Evolutionary conservation across 1,140 invertebrate species (phyloP).

Genomic region (Oryzaephilus surinamensis): DNA sequence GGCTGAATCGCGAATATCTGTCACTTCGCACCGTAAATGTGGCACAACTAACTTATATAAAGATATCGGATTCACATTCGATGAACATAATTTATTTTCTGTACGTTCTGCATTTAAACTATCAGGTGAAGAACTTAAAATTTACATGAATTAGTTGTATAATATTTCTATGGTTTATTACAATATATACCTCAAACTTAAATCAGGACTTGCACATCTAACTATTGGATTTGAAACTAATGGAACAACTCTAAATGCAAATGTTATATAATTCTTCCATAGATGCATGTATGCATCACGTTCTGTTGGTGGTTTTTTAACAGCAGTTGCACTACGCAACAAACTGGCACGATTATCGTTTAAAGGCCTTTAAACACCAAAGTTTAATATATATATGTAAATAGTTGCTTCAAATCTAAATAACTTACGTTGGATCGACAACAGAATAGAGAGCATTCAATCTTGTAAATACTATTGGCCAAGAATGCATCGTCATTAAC

Average conservation of each 20-base stretch:
- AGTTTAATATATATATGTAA: no score
- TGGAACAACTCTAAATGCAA: conserved; percentile 87
- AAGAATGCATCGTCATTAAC: conserved; percentile 76
- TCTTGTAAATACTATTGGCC: conserved; percentile 89
- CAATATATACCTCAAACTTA: conserved; percentile 63
- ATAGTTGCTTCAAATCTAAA: no score
- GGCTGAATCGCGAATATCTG: conserved; percentile 86
- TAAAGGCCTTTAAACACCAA: conserved; percentile 60
- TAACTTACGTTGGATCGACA: conserved; percentile 86
- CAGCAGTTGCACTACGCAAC: conserved; percentile 60
- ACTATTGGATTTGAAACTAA: conserved; percentile 72
- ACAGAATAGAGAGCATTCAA: conserved; percentile 83
- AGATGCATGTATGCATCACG: conserved; percentile 85
- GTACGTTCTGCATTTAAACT: conserved; percentile 70
- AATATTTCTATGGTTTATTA: background rate
- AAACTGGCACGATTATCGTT: conserved; percentile 93
- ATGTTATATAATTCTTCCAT: conserved; percentile 93
- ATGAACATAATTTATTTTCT: conserved; percentile 45
- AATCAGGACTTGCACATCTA: conserved; percentile 84
- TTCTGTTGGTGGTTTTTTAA: conserved; percentile 81
- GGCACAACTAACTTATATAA: conserved; percentile 89
- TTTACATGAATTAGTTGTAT: background rate
- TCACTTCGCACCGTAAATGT: conserved; percentile 77
- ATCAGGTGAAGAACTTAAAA: conserved; percentile 70
- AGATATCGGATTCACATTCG: conserved; percentile 61